These are phyloP conservation scores for Pseudoips prasinana DNA, from an alignment of 2,888 invertebrate species.

Conservation along the genomic window DNA sequence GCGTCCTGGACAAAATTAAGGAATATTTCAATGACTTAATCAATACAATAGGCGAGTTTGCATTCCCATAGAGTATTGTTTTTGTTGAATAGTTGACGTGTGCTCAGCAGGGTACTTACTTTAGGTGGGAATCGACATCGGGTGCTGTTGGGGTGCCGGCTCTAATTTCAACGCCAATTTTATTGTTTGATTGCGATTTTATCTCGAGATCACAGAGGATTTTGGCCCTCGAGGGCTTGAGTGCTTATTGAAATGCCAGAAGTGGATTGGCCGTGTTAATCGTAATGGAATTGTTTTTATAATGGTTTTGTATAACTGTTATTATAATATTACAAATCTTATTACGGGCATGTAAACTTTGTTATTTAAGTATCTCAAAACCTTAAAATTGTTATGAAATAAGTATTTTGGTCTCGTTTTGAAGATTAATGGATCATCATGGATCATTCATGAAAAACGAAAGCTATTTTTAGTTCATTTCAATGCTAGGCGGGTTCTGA, in stretches of 20 bases:
- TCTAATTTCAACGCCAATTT: slow-evolving; percentile 60
- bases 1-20: slow-evolving; percentile 56
- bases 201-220: slow-evolving; percentile 70
- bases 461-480: no score
- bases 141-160: slow-evolving; percentile 54
- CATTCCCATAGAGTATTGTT: slow-evolving; percentile 77
- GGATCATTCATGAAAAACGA: no score
- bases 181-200: slow-evolving; percentile 78
- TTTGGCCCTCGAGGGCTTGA: slow-evolving; percentile 48
- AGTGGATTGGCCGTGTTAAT: slow-evolving; percentile 24
- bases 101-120: slow-evolving; percentile 48
- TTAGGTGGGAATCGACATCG: slow-evolving; percentile 71
- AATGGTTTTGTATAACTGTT: slow-evolving; percentile 29
- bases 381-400: no score
- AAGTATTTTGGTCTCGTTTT: no score
- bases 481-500: no score
- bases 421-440: no score
- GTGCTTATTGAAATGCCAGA: slow-evolving; percentile 33
- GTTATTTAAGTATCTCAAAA: no score
- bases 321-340: no score
- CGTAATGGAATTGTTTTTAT: slow-evolving; percentile 27
- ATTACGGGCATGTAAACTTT: no score
- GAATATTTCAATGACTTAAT: slow-evolving; percentile 76
- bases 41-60: slow-evolving; percentile 73
- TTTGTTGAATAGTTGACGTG: slow-evolving; percentile 59